Percentiles rank a stretch among this genome's conserved stretches.
Evolutionary conservation across 92 coral and sea anemone genomes (phyloP).

Genomic region (Anthopleura xanthogrammica): DNA sequence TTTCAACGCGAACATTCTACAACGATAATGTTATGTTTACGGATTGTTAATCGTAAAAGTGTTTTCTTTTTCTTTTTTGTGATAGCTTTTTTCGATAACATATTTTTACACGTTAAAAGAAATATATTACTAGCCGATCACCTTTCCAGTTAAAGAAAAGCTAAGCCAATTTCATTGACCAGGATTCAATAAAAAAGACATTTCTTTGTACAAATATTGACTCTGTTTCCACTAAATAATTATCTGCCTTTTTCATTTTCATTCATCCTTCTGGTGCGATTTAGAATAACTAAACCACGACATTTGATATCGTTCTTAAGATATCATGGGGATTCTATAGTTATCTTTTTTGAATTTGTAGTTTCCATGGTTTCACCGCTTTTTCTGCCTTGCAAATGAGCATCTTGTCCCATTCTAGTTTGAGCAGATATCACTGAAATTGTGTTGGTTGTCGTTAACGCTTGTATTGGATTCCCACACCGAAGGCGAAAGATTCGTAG

Average conservation of each 20-base stretch:
- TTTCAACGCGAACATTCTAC: too few relatives aligned
- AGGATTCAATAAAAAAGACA: background rate
- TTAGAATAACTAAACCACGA: too few relatives aligned
- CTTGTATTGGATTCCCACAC: background rate
- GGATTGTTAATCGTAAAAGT: too few relatives aligned
- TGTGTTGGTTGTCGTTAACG: background rate
- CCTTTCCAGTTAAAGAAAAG: background rate
- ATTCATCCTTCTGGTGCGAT: background rate
- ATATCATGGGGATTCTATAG: background rate
- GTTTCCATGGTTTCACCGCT: background rate
- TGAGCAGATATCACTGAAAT: background rate
- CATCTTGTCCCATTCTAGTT: background rate
- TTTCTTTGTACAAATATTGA: background rate
- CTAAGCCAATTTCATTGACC: background rate
- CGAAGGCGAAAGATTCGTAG: slow-evolving; percentile 20
- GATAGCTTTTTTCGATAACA: too few relatives aligned
- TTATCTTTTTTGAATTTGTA: background rate
- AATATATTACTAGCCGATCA: background rate
- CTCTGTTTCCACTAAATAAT: background rate
- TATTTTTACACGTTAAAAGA: too few relatives aligned
- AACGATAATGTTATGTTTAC: too few relatives aligned
- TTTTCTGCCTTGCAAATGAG: background rate
- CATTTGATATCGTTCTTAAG: too few relatives aligned
- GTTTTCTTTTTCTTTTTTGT: too few relatives aligned
- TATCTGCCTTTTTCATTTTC: background rate